Evolutionary conservation across 1,140 invertebrate genomes (phyloP).

Genomic region (Harlomillsia oculata): DNA sequence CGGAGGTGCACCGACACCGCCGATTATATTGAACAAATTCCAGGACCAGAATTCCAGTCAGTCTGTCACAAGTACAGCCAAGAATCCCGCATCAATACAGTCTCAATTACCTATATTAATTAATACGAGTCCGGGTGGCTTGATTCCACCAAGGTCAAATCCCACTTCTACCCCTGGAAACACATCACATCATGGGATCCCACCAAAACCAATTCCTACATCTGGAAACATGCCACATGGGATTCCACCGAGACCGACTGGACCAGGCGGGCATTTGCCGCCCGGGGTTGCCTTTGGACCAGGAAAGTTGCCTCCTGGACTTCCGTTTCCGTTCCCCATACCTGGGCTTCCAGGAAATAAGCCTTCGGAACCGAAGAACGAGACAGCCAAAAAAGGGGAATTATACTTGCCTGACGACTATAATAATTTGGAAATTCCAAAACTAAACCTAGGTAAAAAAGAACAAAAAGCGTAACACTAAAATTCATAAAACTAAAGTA

Average conservation of each 20-base stretch:
- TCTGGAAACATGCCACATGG: too few relatives aligned
- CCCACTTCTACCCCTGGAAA: neutral
- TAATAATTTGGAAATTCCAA: slow-evolving; percentile 24
- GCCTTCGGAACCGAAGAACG: neutral
- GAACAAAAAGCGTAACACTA: slow-evolving; percentile 8
- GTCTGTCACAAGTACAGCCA: too few relatives aligned
- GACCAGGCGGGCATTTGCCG: neutral
- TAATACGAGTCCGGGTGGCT: neutral
- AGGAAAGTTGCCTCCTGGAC: neutral
- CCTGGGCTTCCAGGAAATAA: neutral
- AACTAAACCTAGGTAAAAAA: slow-evolving; percentile 13
- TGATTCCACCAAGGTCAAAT: neutral
- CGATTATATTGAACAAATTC: neutral
- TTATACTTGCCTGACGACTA: slow-evolving; percentile 19
- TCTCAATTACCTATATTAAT: too few relatives aligned
- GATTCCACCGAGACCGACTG: neutral
- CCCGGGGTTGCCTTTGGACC: neutral
- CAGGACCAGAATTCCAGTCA: neutral
- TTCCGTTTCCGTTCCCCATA: neutral
- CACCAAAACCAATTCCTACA: neutral
- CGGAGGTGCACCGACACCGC: neutral
- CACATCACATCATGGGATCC: neutral
- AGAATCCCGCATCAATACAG: too few relatives aligned
- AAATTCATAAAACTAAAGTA: slow-evolving; percentile 1
- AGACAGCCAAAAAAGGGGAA: slow-evolving; percentile 11